Base-by-base conservation (phyloP, 2,113 vertebrate species). In the Monopterus albus region DNA sequence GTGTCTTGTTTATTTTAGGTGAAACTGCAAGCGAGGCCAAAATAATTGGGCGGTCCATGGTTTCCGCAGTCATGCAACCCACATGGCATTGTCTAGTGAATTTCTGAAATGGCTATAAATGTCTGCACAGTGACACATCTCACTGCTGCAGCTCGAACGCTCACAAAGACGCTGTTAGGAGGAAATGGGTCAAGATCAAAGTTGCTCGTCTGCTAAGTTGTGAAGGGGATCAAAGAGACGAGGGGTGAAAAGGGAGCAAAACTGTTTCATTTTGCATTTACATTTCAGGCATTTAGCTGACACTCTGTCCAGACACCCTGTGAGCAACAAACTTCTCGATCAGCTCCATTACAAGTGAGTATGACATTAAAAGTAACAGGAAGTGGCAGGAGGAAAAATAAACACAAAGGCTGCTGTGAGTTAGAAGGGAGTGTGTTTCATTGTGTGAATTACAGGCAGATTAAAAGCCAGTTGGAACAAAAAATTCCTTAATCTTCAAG, bases 141-240 rank as follows among this genome's bases (percentile, higher is more conserved):
- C 13, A 7, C 57, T 5, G 78, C 61, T 0, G 68, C 38, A 0
- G 56, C 28, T 47, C 70, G 7, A n/a, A n/a, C 46, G n/a, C 72
- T 73, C 73, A 36, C 67, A 64, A n/a, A 79, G 79, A 60, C 62
- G 85, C 86, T 67, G 88, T 74, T 73, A 52, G 58, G 57, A 66
- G 68, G 80, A 90, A 90, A 85, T 84, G 88, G 89, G 89, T 91
- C 87, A 82, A 82, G 80, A 91, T 91, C 88, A 90, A 87, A 89
- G 85, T 84, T 75, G 73, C 72, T 53, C 39, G 61, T 85, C 57
- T 79, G 51, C 59, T 9, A 64, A 75, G 50, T 77, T 67, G 52
- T 17, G 47, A 80, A 57, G 52, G 65, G 77, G 79, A 87, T 89
- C 79, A 81, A 80, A 81, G 82, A 72, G 74, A 78, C 62, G 67